Base-by-base conservation (phyloP, 2,888 invertebrate species). In the Eupithecia inturbata region DNA sequence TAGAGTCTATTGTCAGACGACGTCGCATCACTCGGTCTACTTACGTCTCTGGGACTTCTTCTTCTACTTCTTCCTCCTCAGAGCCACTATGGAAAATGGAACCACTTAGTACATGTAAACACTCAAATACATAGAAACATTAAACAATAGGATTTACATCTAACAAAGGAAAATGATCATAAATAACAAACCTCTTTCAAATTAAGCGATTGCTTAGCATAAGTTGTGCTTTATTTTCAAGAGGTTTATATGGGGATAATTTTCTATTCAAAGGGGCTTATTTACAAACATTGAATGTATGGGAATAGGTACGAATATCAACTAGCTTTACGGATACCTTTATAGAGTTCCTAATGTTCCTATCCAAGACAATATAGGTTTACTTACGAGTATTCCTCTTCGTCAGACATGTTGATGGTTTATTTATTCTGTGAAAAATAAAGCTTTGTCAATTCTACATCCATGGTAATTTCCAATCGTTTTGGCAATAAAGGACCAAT, bases 301-400 rank as follows among this genome's bases (percentile, higher is more conserved):
- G 64, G 64, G 53, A 45, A 63, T 70, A 63, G 14, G 70, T 64
- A 70, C 45, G 16, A 67, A 28, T 63, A 49, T 33, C 67, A 49
- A 68, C 3, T 70, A 16, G 33, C 57, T 53, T 62, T 49, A 49
- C 69, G 63, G 39, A 49, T 75, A 75, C 75, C 75, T 75, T 75
- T 69, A 45, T 19, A 60, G 66, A 68, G 28, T 72, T 63, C 60
- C 68, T 67, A 70, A 57, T 57, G 57, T 57, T 57, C 57, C 72
- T n/a, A 62, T 62, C 57, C 16, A 70, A 62, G 26, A n/a, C 49
- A 57, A 31, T 64, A 36, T 22, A 74, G 41, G 49, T 74, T 86
- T 95, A 98, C 98, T 98, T 96, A 98, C 98, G 98, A 98, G 96
- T 98, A 98, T 96, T 98, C 98, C 95, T 98, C 98, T 95, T 98